Base-by-base conservation (phyloP, 1,140 invertebrate genomes). In the Drosophila tani region DNA sequence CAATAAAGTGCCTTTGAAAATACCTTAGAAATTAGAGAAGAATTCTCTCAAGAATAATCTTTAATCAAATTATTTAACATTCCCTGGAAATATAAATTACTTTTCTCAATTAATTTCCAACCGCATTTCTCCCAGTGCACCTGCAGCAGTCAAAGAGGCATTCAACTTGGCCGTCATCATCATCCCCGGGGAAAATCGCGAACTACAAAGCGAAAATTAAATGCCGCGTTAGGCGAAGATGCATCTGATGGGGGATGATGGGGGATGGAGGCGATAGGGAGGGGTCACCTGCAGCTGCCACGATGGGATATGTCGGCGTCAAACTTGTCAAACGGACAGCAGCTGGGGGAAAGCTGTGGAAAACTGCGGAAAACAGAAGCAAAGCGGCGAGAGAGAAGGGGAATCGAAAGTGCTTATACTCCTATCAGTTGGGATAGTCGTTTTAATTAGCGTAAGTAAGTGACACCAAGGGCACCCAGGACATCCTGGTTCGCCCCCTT, bases 401-500 rank as follows among this genome's bases (percentile, higher is more conserved):
- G 43, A 27, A 50, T 19, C 5, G 24, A 32, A 45, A 35, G 35
- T 21, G 53, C 19, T 56, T 56, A 38, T 32, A n/a, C 49, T 53
- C 19, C 64, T 17, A 55, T 35, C 24, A 58, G 47, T 60, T 66
- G 47, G 47, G n/a, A 46, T 47, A 38, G 77, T 24, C 81, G 78
- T 79, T 74, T 88, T 88, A 88, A 88, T 88, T 88, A 88, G 84
- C 85, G 84, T 84, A 84, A 90, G 84, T 88, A 88, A 84, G 77
- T 88, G 85, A 79, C 77, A 85, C 57, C 78, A 43, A 73, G 41
- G n/a, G 35, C 74, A 74, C 32, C 17, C 35, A n/a, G 38, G 24
- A 45, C 41, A 43, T 32, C 9, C 15, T 3, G 8, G 53, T 14
- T 19, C 8, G 8, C 63, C 27, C 40, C 40, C 32, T 11, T 11